phyloP scores from a whole-genome alignment of 2,888 invertebrate genomes.

The Blastobasis lacticolella region DNA sequence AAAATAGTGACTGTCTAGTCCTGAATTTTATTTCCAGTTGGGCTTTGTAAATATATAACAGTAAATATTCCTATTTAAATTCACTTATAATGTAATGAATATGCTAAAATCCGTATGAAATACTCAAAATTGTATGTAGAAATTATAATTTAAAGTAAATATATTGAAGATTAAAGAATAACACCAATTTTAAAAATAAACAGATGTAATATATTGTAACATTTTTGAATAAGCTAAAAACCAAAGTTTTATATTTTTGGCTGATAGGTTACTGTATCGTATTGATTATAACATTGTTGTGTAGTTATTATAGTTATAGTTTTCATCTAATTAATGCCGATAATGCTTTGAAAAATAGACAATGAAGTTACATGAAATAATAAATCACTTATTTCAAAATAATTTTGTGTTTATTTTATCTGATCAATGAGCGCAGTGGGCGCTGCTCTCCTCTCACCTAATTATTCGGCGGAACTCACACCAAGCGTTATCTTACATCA shows the following conservation, averaged over 20 bases:
- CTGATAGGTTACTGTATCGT: conserved; percentile 36
- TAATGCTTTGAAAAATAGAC: conserved; percentile 55
- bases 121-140: neutral
- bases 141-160: conserved; percentile 22
- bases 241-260: conserved; percentile 70
- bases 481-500: too few species aligned
- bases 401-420: too few species aligned
- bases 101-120: too few species aligned
- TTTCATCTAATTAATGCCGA: conserved; percentile 36
- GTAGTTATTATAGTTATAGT: conserved; percentile 42
- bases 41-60: conserved; percentile 16
- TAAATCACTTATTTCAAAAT: conserved; percentile 47
- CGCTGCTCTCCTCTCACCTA: too few species aligned
- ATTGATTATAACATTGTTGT: conserved; percentile 38
- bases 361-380: conserved; percentile 61
- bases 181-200: conserved; percentile 29
- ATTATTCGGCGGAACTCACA: too few species aligned
- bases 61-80: too few species aligned
- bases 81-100: too few species aligned
- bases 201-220: conserved; percentile 29
- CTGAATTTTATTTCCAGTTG: conserved; percentile 29
- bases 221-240: conserved; percentile 60
- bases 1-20: conserved; percentile 56
- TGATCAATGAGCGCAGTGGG: too few species aligned
- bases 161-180: conserved; percentile 33